Evolutionary conservation across 2,113 vertebrate genomes (phyloP), one percentile per base, ranked within the genome.

Genomic region (Gallinago paraguaiae): DNA sequence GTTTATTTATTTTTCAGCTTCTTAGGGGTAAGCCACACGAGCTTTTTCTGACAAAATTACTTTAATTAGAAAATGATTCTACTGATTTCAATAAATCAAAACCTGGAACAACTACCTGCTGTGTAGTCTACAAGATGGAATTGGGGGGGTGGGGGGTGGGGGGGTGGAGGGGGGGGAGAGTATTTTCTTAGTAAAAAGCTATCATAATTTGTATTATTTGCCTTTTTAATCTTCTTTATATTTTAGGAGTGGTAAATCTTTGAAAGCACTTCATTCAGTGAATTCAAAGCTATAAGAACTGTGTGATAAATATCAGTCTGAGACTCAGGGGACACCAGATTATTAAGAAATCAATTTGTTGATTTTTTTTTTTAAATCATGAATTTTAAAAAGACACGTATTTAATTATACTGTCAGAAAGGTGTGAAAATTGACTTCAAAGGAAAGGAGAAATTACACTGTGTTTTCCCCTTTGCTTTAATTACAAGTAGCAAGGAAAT

Each of bases 331-430:
- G 27, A 71, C 11, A 78, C 6, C 20, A 83, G 35, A 59, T 68
- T 92, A 86, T 54, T 54, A 68, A 22, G 50, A 90, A 96, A 78
- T 2, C 3, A 85, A 64, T 80, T 37, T 89, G 25, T 63, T 83
- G 5, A 27, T 90, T 94, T 81, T 50, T 35, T 35, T 90, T n/a
- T 51, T 64, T 9, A 87, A 74, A 19, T 80, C 3, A 30, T 53
- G 48, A 70, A 80, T 65, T 95, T 56, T n/a, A 39, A 86, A 81
- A 51, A 93, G 14, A 24, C 30, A 37, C 0, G 0, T 19, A 68
- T 68, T 93, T 61, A 68, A 61, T 95, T 63, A 82, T 24, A 35
- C 10, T 79, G 11, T 54, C 37, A 82, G 51, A 94, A 17, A 95
- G 33, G 14, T 43, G 63, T 75, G 27, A 67, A 78, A 95, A 76